A percentile compares a stretch with the other conserved stretches of the same genome.
These are phyloP conservation scores for Harmothoe impar DNA, from an alignment of 2,888 invertebrate species.

Conservation along the genomic window DNA sequence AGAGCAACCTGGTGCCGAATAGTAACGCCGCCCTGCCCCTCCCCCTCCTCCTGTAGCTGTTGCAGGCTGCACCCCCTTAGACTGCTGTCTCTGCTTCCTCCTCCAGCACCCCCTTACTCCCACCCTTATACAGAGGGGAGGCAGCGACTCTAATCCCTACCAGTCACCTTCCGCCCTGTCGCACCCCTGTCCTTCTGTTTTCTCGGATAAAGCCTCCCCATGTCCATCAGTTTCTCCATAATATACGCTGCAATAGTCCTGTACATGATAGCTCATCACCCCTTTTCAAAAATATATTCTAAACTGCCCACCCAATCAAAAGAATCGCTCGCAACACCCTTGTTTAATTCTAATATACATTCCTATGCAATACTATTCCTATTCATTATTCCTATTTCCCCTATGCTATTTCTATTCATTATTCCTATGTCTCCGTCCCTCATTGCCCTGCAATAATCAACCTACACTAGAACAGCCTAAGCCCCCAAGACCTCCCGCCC, in stretches of 20 bases:
- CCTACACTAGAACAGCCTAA: neutral
- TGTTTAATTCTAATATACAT: too few relatives aligned
- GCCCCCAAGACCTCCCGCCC: neutral
- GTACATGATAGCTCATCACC: too few relatives aligned
- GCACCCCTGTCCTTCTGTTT: conserved; percentile 8
- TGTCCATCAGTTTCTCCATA: neutral
- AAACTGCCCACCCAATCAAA: too few relatives aligned
- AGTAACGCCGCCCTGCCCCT: conserved; percentile 46
- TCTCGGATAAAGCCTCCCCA: neutral
- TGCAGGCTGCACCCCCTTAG: neutral
- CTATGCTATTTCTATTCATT: too few relatives aligned
- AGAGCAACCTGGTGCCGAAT: conserved; percentile 38
- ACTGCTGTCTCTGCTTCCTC: too few relatives aligned
- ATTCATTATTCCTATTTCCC: too few relatives aligned
- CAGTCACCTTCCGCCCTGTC: neutral
- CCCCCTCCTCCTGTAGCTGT: neutral
- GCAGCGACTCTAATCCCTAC: neutral
- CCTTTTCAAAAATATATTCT: too few relatives aligned
- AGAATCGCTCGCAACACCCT: too few relatives aligned
- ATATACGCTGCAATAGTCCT: neutral
- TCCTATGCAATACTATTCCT: too few relatives aligned
- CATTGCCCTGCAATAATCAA: neutral
- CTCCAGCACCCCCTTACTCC: neutral
- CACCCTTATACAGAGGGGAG: neutral
- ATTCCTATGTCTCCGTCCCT: too few relatives aligned